Evolutionary conservation across 2,888 invertebrate genomes (phyloP), one percentile per base, ranked within the genome.

Genomic region (Empis livida): DNA sequence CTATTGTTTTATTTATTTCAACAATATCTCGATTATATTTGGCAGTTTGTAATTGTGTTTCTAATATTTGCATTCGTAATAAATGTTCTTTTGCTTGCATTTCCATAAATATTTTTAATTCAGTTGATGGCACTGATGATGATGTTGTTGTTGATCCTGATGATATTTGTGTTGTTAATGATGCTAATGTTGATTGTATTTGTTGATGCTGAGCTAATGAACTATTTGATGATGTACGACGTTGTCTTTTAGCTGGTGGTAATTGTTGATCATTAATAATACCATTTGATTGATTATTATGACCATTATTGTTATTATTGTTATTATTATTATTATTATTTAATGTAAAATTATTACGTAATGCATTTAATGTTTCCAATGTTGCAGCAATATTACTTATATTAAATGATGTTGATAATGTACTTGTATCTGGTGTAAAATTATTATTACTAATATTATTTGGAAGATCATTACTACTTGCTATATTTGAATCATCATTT

Each of bases 1-100:
- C 77, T 54, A 77, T 73, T 43, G 77, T 76, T 63, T 77, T 78
- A 56, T 78, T 77, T 30, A 78, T 66, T 60, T 78, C 78, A 5
- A 76, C 76, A 38, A 77, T 73, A 60, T 78, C 77, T 53, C 78
- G 64, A 54, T 61, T 61, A 48, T 65, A 62, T 58, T 68, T 69
- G 53, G 70, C 69, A 47, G 69, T 65, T 57, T 70, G 65, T 56
- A 69, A 54, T 57, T 70, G 70, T 42, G 68, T 64, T 56, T 70
- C 66, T 45, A 70, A 60, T 47, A 70, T 67, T 54, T 68, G 67
- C 65, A 70, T 66, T 49, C 70, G 66, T 58, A 69, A 59, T 55
- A 62, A 59, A 51, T 70, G 69, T 55, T 70, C 69, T 54, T 68
- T 67, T 54, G 62, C 63, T 52, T 68, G 68, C 69, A 68, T 68